Evolutionary conservation across 2,888 invertebrate genomes (phyloP).

Genomic region (Orthonychiurus folsomi): DNA sequence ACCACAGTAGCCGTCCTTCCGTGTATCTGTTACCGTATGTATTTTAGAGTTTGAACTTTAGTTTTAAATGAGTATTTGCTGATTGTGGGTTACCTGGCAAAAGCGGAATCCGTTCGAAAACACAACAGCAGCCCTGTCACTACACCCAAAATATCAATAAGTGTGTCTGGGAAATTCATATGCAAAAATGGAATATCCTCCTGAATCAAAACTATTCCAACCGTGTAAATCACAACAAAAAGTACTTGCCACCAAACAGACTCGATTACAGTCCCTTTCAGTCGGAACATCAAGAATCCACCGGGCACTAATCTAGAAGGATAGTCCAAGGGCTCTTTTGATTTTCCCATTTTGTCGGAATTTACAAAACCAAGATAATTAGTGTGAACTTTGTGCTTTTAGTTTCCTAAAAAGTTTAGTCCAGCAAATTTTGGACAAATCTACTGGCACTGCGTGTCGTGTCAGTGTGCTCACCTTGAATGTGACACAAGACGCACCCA

Average conservation of each 20-base stretch:
- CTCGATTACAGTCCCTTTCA: background rate
- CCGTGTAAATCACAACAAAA: background rate
- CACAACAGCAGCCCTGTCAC: conserved; percentile 34
- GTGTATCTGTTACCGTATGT: conserved; percentile 30
- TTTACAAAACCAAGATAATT: no score
- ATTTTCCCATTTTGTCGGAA: no score
- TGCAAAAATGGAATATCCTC: conserved; percentile 4
- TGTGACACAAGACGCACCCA: no score
- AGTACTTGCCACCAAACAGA: conserved; percentile 3
- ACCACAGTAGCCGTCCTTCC: conserved; percentile 32
- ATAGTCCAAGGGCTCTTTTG: no score
- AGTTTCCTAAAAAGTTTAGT: no score
- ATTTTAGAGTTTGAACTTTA: no score
- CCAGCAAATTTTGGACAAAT: no score
- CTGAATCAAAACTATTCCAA: background rate
- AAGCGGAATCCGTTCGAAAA: conserved; percentile 36
- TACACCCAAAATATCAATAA: conserved; percentile 33
- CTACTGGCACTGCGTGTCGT: no score
- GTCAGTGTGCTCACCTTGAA: no score
- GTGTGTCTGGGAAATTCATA: conserved; percentile 24
- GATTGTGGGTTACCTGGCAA: conserved; percentile 26
- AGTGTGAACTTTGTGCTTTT: no score
- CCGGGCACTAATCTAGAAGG: no score
- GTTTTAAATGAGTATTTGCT: no score
- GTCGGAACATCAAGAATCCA: background rate